These are phyloP conservation scores for Chrysaora quinquecirrha DNA, from an alignment of 30 jellyfish, hydroid and myxozoan species.

Conservation along the genomic window DNA sequence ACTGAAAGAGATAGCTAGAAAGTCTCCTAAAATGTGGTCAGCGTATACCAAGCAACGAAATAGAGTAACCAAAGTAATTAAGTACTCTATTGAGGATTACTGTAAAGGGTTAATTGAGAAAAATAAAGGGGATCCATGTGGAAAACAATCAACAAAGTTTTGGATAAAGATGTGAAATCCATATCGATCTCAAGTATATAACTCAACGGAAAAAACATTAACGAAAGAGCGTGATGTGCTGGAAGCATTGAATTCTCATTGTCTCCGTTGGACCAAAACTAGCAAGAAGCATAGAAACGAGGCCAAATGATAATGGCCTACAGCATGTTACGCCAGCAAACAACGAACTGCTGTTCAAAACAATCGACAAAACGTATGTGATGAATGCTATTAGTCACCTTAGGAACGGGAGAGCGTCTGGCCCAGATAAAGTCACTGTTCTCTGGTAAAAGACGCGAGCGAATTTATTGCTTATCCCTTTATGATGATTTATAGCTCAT, in stretches of 20 bases:
- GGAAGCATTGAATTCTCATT: constrained; percentile 1
- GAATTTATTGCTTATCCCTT: too few relatives aligned
- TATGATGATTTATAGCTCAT: too few relatives aligned
- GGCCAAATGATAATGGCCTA: constrained; percentile 61
- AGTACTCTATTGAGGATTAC: constrained; percentile 27
- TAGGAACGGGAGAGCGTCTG: too few relatives aligned
- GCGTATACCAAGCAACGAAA: constrained; percentile 36
- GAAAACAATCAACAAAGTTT: constrained; percentile 22
- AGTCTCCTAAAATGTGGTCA: constrained; percentile 26
- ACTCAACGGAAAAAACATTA: constrained; percentile 8
- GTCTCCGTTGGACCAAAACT: constrained; percentile 61
- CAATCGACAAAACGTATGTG: constrained; percentile 36
- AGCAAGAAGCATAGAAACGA: constrained; percentile 53
- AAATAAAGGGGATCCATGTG: constrained; percentile 29
- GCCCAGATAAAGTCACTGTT: too few relatives aligned
- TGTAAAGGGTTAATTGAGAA: constrained; percentile 2
- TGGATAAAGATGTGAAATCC: constrained; percentile 20
- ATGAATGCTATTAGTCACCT: too few relatives aligned
- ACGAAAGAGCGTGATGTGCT: constrained; percentile 31
- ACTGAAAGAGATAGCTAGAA: constrained; percentile 11
- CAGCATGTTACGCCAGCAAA: constrained; percentile 62
- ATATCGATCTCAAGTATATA: constrained; percentile 14
- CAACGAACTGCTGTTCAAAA: constrained; percentile 41
- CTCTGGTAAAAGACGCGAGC: too few relatives aligned
- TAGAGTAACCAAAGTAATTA: neutral